Evolutionary conservation across 2,888 invertebrate genomes (phyloP).

Genomic region (Caenorhabditis uteleia): DNA sequence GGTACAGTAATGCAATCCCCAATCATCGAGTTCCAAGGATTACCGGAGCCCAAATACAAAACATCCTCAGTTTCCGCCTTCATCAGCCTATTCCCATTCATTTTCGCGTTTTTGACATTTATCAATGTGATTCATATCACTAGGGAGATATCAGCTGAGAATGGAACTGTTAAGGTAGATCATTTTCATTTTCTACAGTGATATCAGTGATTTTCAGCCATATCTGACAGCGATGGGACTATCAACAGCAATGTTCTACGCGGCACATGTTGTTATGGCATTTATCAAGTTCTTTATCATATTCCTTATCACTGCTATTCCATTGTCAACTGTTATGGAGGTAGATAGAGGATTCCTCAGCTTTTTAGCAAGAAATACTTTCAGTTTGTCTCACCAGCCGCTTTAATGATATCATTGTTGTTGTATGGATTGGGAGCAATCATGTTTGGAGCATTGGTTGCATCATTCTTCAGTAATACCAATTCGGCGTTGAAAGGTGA

Average conservation of each 20-base stretch:
- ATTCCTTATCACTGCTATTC: conserved; percentile 47
- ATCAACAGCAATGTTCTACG: conserved; percentile 58
- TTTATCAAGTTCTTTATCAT: conserved; percentile 55
- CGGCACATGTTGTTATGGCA: conserved; percentile 58
- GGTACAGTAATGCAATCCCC: no score
- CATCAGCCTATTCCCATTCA: conserved; percentile 38
- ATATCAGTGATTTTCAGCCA: conserved; percentile 33
- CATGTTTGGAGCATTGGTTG: conserved; percentile 40
- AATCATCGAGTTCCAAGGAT: conserved; percentile 26
- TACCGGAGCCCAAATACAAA: conserved; percentile 38
- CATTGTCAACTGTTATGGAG: conserved; percentile 16
- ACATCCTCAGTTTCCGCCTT: conserved; percentile 27
- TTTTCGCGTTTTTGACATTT: conserved; percentile 59
- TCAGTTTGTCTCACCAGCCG: conserved; percentile 36
- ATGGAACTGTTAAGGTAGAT: conserved; percentile 55
- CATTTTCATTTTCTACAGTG: no score
- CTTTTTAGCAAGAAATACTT: conserved; percentile 2
- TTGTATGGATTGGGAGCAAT: conserved; percentile 50
- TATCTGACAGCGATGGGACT: conserved; percentile 67
- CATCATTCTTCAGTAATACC: conserved; percentile 43
- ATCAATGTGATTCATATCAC: conserved; percentile 58
- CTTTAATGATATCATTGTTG: conserved; percentile 37
- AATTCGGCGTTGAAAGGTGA: conserved; percentile 45
- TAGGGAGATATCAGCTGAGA: conserved; percentile 62
- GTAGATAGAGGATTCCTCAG: background rate